Evolutionary conservation across 1,140 invertebrate species (phyloP).

Genomic region (Pseudomyrmex dendroicus): DNA sequence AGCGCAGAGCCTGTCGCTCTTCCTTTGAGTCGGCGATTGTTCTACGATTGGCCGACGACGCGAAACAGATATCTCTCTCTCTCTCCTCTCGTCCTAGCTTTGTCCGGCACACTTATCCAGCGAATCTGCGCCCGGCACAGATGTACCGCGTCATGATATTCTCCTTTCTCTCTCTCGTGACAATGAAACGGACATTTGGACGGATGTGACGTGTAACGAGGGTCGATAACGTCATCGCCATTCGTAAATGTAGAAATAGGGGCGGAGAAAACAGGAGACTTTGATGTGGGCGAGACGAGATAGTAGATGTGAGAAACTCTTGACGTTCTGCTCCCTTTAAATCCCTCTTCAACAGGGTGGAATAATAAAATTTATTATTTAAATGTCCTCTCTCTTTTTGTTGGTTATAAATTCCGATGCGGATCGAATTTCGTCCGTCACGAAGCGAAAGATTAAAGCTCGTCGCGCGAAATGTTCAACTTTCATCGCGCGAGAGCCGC

Average conservation of each 20-base stretch:
- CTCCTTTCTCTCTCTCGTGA: not conserved
- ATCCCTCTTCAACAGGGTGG: too few species aligned
- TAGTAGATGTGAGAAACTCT: slow-evolving; percentile 4
- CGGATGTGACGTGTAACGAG: slow-evolving; percentile 30
- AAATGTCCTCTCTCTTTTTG: not conserved
- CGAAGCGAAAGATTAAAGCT: slow-evolving; percentile 20
- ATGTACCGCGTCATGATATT: slow-evolving; percentile 29
- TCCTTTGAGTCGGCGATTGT: slow-evolving; percentile 41
- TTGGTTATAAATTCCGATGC: not conserved
- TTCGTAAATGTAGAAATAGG: not conserved
- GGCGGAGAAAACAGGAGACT: not conserved
- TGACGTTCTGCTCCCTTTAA: not conserved
- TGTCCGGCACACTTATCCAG: slow-evolving; percentile 41
- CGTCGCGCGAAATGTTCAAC: slow-evolving; percentile 37
- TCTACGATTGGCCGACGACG: slow-evolving; percentile 31
- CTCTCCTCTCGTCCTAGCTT: slow-evolving; percentile 14
- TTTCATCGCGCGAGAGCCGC: slow-evolving; percentile 10
- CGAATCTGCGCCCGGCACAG: not conserved
- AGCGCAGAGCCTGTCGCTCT: not conserved
- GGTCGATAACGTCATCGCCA: slow-evolving; percentile 17
- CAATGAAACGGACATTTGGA: slow-evolving; percentile 21
- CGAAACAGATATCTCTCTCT: not conserved
- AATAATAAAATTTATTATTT: not conserved
- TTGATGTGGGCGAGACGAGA: not conserved
- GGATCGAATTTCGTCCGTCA: slow-evolving; percentile 20